A percentile compares a stretch with the other conserved stretches of the same genome.
phyloP scores from a whole-genome alignment of 2,797 vertebrate genomes.

The Sciurus carolinensis region DNA sequence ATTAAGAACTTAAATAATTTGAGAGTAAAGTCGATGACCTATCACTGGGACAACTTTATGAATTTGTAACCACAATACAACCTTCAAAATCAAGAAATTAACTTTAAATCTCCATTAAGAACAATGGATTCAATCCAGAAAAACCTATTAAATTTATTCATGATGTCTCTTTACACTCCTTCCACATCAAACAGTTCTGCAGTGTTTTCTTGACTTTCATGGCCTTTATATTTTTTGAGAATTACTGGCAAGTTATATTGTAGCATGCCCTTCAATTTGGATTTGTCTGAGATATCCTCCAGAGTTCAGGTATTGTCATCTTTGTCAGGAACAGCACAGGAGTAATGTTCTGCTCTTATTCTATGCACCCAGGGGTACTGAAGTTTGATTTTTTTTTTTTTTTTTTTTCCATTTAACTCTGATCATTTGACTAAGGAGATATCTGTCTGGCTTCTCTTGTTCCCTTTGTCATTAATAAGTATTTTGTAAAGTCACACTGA shows the following conservation, averaged over 20 bases:
- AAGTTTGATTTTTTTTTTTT: not conserved
- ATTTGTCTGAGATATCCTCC: not conserved
- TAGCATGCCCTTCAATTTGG: not conserved
- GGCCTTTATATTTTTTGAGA: not conserved
- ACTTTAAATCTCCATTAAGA: not conserved
- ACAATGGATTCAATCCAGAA: not conserved
- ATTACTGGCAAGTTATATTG: not conserved
- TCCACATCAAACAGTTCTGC: not conserved
- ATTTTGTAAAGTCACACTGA: not conserved
- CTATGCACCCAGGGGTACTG: not conserved
- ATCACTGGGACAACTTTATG: not conserved
- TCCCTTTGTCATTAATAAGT: not conserved
- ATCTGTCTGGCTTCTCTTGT: not conserved
- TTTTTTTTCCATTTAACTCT: not conserved
- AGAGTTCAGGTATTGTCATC: not conserved
- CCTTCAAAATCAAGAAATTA: conserved; percentile 18
- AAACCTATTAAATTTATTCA: not conserved
- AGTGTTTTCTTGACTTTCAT: not conserved
- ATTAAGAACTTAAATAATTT: not conserved
- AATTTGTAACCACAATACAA: not conserved
- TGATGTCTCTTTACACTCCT: not conserved
- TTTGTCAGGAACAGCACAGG: not conserved
- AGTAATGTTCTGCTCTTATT: not conserved
- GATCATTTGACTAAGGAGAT: not conserved
- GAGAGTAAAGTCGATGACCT: not conserved